Base-by-base conservation (phyloP, 2,797 vertebrate genomes). In the Sebastes trivittatus region DNA sequence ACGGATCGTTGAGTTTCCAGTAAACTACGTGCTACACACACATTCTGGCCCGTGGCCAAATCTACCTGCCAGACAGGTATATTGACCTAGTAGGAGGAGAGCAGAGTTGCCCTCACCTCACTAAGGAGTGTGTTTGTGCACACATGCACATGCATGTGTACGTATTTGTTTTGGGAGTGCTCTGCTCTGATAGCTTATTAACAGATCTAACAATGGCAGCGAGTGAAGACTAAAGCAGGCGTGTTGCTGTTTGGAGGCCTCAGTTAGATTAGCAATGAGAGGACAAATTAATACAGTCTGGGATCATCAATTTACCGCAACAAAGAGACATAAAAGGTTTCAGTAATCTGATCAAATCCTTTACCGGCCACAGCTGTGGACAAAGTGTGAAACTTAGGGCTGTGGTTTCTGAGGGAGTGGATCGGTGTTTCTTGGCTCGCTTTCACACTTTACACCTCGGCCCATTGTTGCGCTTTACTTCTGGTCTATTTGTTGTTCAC, bases 61-160 rank as follows among this genome's bases (percentile, higher is more conserved):
- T 59, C 1, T 84, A 93, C 93, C 87, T 91, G 93, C 71, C 76
- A 20, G 6, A 87, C 93, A 88, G 85, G 92, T 93, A 89, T 92
- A 87, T 93, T 87, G 87, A 91, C 86, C 87, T 80, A 86, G 62
- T 65, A 58, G 82, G 79, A 83, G 82, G 77, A 71, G 78, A 68
- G 10, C 34, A 75, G 54, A 67, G 36, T 4, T 11, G 1, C 42
- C 73, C 56, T 82, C 29, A 38, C 56, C 46, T 60, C 23, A 63
- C 8, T 36, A 4, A 56, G 27, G 10, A 20, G 52, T 71, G 59
- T 64, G 14, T 72, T 46, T 70, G 16, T 75, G 68, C 55, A 64
- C 54, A 56, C 23, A 60, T 52, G 36, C 5, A 52, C 7, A 59
- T 23, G 68, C 42, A 13, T n/a, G 58, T 16, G 36, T 58, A n/a